Percentiles rank a stretch among this genome's conserved stretches.
Evolutionary conservation across 2,888 invertebrate species (phyloP).

Genomic region (Zhuqinia jingwanae): DNA sequence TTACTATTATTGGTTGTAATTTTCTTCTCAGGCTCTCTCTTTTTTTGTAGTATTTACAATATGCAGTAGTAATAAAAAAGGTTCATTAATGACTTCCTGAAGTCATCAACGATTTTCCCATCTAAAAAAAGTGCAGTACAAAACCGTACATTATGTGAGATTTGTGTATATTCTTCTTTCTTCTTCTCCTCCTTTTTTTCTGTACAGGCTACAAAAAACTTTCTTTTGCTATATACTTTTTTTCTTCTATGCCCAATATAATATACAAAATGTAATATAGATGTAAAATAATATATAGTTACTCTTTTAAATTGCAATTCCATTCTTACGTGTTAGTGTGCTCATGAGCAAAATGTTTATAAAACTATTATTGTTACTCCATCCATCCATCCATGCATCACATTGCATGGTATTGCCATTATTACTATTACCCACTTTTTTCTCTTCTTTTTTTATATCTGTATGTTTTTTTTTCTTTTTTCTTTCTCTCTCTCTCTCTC

Average conservation of each 20-base stretch:
- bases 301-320: conserved; percentile 24
- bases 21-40: conserved; percentile 35
- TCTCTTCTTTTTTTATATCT: background rate
- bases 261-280: too few species aligned
- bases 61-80: conserved; percentile 59
- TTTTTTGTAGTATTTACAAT: conserved; percentile 54
- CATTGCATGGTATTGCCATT: conserved; percentile 63
- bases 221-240: background rate
- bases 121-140: background rate
- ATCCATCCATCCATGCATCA: conserved; percentile 53
- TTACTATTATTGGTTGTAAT: conserved; percentile 59
- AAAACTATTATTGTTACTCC: conserved; percentile 26
- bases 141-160: background rate
- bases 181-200: too few species aligned
- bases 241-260: too few species aligned
- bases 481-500: conserved; percentile 17
- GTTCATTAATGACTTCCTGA: conserved; percentile 70
- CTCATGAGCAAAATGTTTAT: conserved; percentile 42
- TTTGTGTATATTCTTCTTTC: background rate
- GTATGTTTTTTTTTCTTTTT: background rate
- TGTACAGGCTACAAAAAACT: background rate
- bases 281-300: background rate
- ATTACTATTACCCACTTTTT: conserved; percentile 8
- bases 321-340: conserved; percentile 32
- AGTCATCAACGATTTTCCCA: conserved; percentile 57